These are phyloP conservation scores for Gerosis bhagava DNA, from an alignment of 2,888 invertebrate species.

Conservation along the genomic window DNA sequence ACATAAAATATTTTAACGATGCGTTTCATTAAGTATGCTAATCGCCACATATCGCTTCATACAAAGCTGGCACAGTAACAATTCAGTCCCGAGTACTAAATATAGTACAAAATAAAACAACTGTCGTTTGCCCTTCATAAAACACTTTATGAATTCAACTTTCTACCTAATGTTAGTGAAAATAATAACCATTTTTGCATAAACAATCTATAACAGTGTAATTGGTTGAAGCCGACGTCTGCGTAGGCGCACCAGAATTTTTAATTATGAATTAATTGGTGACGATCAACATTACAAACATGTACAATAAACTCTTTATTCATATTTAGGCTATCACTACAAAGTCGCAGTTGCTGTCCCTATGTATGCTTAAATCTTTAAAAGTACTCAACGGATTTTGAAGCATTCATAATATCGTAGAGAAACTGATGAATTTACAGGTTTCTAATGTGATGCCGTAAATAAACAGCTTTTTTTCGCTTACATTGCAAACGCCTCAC, in stretches of 20 bases:
- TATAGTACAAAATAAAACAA: constrained; percentile 81
- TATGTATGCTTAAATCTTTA: no score
- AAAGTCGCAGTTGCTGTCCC: no score
- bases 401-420: no score
- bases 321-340: neutral
- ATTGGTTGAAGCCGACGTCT: constrained; percentile 70
- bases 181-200: constrained; percentile 60
- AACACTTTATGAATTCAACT: constrained; percentile 50
- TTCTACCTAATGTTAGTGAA: constrained; percentile 49
- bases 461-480: no score
- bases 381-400: no score
- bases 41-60: constrained; percentile 58
- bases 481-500: no score
- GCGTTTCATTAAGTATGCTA: constrained; percentile 54
- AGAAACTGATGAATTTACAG: no score
- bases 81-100: constrained; percentile 77
- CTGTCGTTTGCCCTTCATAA: constrained; percentile 79
- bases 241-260: constrained; percentile 79
- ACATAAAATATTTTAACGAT: constrained; percentile 31
- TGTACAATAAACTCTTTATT: constrained; percentile 53
- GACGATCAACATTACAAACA: constrained; percentile 73
- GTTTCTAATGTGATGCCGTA: no score
- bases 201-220: constrained; percentile 52
- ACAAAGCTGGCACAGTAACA: constrained; percentile 76
- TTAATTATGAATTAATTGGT: constrained; percentile 82